These are phyloP conservation scores for Mythimna ferrago DNA, from an alignment of 2,888 invertebrate species.

Conservation along the genomic window DNA sequence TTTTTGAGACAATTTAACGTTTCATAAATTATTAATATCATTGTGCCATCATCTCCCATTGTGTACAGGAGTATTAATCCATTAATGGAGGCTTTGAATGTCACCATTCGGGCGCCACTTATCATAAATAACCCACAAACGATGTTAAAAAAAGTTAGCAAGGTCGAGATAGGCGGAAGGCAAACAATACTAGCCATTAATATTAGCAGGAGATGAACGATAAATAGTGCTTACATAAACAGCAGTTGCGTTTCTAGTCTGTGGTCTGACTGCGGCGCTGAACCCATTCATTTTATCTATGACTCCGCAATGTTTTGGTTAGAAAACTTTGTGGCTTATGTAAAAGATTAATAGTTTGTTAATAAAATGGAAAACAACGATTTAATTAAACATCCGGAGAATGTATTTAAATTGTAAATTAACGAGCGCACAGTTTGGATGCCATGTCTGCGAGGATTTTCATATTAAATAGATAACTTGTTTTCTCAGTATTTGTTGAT, in stretches of 20 bases:
- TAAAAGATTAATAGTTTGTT: constrained; percentile 29
- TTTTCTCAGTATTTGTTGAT: constrained; percentile 38
- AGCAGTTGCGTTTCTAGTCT: constrained; percentile 31
- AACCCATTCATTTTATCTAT: not conserved
- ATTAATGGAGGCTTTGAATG: constrained; percentile 20
- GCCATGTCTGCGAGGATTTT: constrained; percentile 14
- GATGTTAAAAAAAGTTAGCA: constrained; percentile 28
- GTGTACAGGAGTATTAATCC: constrained; percentile 19
- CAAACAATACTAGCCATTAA: constrained; percentile 33
- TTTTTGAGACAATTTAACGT: constrained; percentile 21
- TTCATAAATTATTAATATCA: constrained; percentile 33
- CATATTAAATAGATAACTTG: constrained; percentile 51
- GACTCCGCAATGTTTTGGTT: constrained; percentile 7
- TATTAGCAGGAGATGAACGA: constrained; percentile 26
- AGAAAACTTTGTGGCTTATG: constrained; percentile 35
- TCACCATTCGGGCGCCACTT: constrained; percentile 26
- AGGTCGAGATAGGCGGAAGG: constrained; percentile 31
- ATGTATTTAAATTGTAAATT: constrained; percentile 59
- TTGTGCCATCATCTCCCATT: constrained; percentile 19
- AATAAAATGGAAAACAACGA: constrained; percentile 48
- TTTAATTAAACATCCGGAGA: constrained; percentile 36
- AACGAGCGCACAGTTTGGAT: constrained; percentile 9
- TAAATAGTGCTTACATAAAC: constrained; percentile 1
- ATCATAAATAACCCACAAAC: constrained; percentile 18
- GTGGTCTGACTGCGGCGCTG: constrained; percentile 4